These are phyloP conservation scores for Haemorhous mexicanus DNA, from an alignment of 2,113 vertebrate genomes.

Conservation along the genomic window DNA sequence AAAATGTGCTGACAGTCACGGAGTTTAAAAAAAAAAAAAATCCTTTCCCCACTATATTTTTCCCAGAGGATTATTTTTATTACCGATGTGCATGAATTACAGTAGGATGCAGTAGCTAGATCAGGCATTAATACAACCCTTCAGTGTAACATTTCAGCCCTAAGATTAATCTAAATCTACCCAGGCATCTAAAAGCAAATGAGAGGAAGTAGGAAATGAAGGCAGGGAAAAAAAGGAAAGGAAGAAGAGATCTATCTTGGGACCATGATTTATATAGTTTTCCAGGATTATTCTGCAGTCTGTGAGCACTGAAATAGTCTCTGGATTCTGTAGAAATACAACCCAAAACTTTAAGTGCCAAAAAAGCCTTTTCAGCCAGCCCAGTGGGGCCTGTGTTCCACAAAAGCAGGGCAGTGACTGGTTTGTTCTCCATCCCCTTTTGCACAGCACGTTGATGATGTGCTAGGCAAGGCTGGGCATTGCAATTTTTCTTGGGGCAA, in stretches of 20 bases:
- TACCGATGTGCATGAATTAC: slow-evolving; percentile 2
- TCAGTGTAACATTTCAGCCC: slow-evolving; percentile 13
- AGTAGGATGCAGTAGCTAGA: slow-evolving; percentile 24
- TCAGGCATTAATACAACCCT: slow-evolving; percentile 28
- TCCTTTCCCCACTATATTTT: slow-evolving; percentile 8
- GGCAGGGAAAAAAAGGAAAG: neutral
- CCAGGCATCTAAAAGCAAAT: slow-evolving; percentile 38
- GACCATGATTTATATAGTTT: neutral
- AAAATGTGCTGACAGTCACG: slow-evolving; percentile 21
- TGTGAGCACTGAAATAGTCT: neutral
- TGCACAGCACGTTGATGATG: fast-evolving
- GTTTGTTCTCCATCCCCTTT: neutral
- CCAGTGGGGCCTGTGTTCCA: fast-evolving
- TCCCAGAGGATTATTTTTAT: slow-evolving; percentile 59
- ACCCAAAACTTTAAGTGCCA: neutral
- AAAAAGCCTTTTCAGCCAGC: neutral
- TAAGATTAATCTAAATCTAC: slow-evolving; percentile 50
- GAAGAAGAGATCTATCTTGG: neutral
- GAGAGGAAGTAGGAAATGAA: slow-evolving; percentile 32
- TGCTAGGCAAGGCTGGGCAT: too few species aligned
- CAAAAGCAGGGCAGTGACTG: neutral
- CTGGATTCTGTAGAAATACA: neutral
- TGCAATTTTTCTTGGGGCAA: neutral
- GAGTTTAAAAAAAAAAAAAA: neutral
- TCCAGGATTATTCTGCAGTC: neutral